Base-by-base conservation (phyloP, 2,888 invertebrate genomes). In the Volucella zonaria region DNA sequence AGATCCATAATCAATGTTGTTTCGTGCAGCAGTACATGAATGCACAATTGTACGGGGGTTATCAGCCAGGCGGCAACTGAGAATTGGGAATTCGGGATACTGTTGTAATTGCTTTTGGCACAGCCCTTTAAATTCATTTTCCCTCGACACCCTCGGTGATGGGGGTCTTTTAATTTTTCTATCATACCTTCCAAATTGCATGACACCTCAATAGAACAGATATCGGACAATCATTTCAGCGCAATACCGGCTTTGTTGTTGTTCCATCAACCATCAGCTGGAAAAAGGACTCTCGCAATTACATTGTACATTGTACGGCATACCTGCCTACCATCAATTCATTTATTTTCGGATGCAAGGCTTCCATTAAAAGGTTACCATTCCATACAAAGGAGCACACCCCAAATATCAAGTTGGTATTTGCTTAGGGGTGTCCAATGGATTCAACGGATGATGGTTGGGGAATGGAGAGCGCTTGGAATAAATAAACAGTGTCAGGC, bases 71-170 rank as follows among this genome's bases (percentile, higher is more conserved):
- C 18, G 18, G 49, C 68, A 54, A 51, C 51, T 52, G n/a, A 18
- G 14, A 49, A 52, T 74, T 62, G 38, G 58, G 31, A 4, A 15
- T 45, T 58, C 18, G 49, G 54, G 56, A 40, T 52, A 73, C 75
- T 82, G n/a, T n/a, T n/a, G n/a, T n/a, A 77, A 82, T 82, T 82
- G 61, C 47, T 67, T 67, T 14, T 66, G 81, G 66, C 52, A 64
- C 56, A 52, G 1, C 54, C 15, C 11, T 42, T 18, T 38, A 8
- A 12, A 10, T n/a, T 6, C 3, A 14, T 11, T 31, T 31, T 31
- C 6, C 23, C 31, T 31, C 31, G 31, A 6, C 31, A 31, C 31
- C 6, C 31, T 6, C 31, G 6, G 18, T 6, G 31, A 31, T 31
- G 31, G 31, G 6, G 2, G 31, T 31, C 31, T 31, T 31, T 31